These are phyloP conservation scores for Montipora sp. DNA, from an alignment of 64 coral and sea anemone species.

Conservation along the genomic window DNA sequence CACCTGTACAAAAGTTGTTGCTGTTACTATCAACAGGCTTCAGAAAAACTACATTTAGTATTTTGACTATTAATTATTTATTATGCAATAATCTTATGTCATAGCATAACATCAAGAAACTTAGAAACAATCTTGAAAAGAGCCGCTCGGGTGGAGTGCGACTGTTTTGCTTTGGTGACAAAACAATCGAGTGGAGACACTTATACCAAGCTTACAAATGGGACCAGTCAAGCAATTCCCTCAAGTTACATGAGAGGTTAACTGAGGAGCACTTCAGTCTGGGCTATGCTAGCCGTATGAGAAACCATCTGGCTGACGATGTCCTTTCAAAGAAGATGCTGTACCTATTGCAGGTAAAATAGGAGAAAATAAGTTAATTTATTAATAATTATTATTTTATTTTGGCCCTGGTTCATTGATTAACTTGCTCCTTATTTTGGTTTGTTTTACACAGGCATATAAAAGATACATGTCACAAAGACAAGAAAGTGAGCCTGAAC, in stretches of 20 bases:
- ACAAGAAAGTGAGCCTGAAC: background rate
- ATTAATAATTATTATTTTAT: no score
- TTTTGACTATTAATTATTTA: background rate
- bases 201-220: constrained; percentile 48
- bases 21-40: no score
- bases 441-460: background rate
- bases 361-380: background rate
- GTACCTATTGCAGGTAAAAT: constrained; percentile 50
- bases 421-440: background rate
- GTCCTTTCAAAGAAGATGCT: constrained; percentile 62
- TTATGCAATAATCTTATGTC: no score
- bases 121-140: constrained; percentile 60
- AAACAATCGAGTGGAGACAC: constrained; percentile 42
- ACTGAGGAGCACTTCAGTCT: constrained; percentile 55
- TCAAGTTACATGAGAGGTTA: constrained; percentile 21
- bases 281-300: constrained; percentile 47
- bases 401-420: background rate
- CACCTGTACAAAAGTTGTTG: no score
- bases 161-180: background rate
- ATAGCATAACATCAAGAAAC: constrained; percentile 57
- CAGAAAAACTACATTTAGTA: no score
- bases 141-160: constrained; percentile 12
- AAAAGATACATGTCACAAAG: background rate
- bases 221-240: constrained; percentile 52
- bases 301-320: constrained; percentile 65